These are phyloP conservation scores for Penaeus indicus DNA, from an alignment of 1,140 invertebrate genomes.

Conservation along the genomic window DNA sequence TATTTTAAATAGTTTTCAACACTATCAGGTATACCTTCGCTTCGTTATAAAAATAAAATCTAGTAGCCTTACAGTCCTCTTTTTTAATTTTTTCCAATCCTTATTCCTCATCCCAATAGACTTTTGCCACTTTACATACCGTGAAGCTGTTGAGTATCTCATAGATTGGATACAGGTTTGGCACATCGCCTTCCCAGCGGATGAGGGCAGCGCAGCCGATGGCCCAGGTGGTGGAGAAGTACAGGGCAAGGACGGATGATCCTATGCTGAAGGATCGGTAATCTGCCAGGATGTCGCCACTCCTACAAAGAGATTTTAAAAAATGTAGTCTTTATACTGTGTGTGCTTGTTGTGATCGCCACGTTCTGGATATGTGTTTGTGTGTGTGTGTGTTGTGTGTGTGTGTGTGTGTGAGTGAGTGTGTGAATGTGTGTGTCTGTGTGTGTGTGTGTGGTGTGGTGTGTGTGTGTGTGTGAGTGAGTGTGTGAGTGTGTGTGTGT, in stretches of 20 bases:
- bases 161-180: conserved; percentile 58
- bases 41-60: too few species aligned
- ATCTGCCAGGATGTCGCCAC: conserved; percentile 52
- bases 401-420: too few species aligned
- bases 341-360: too few species aligned
- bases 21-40: too few species aligned
- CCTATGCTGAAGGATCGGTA: conserved; percentile 62
- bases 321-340: neutral
- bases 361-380: too few species aligned
- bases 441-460: too few species aligned
- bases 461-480: too few species aligned
- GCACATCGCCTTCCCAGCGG: neutral
- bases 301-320: conserved; percentile 36
- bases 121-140: conserved; percentile 3
- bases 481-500: too few species aligned
- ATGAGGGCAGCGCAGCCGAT: conserved; percentile 54
- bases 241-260: conserved; percentile 49
- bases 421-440: too few species aligned
- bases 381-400: too few species aligned
- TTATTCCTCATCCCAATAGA: neutral
- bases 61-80: too few species aligned
- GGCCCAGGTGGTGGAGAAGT: conserved; percentile 63
- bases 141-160: conserved; percentile 47
- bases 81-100: neutral
- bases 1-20: too few species aligned